Evolutionary conservation across 2,797 vertebrate genomes (phyloP), one percentile per base, ranked within the genome.

Genomic region (Chelon auratus): DNA sequence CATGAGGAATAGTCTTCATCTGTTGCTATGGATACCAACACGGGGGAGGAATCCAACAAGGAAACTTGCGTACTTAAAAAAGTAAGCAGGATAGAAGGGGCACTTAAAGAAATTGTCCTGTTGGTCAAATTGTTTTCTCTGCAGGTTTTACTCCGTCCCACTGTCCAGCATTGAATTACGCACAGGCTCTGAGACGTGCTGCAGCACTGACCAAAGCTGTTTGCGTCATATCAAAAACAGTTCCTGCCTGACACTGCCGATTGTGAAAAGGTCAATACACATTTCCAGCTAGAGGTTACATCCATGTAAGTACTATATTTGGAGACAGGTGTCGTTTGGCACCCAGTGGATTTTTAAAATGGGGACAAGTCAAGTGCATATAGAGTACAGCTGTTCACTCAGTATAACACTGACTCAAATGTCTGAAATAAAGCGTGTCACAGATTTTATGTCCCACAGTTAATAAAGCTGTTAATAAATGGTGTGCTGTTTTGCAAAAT

Each of bases 11-110:
- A 68, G 73, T 39, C 70, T 83, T 77, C 87, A 85, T 84, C 77
- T 75, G 84, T 91, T 91, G 62, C 85, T 64, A 87, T 87, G 83
- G 85, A 81, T 77, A 85, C 80, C 51, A 47, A 62, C 59, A 58
- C 33, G 9, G 18, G 9, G 24, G 54, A 42, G 45, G 24, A 74
- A 58, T 75, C 36, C 61, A 11, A 5, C 17, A 68, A 51, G 52
- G 47, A 57, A 72, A 85, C 57, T 61, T 68, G 59, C 37, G 10
- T 50, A 68, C n/a, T 58, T 60, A 55, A 52, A 75, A 58, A 59
- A 9, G 24, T 0, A 36, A 55, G 15, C 18, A 45, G 66, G 37
- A 64, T 48, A 56, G 9, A 7, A 5, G 20, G 54, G 2, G 9
- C 0, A 8, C 68, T 81, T 55, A 52, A 55, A 14, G 30, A 56